Evolutionary conservation across 2,113 vertebrate genomes (phyloP), one percentile per base, ranked within the genome.

Genomic region (Zapus hudsonius): DNA sequence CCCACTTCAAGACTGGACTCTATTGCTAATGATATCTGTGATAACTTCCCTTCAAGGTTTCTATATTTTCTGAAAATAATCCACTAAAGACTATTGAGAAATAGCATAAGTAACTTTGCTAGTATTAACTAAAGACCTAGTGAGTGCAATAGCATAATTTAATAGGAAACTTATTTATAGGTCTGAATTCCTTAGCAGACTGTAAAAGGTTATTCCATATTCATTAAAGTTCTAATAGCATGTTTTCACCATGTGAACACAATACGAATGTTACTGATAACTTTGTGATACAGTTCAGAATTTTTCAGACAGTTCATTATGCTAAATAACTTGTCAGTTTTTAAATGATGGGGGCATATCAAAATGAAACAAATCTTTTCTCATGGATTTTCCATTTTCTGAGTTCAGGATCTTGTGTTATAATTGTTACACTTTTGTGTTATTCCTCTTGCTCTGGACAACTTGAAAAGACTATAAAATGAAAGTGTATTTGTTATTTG

Each of bases 391-490:
- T 31, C 52, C 31, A 38, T 82, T 36, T 90, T 92, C 57, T 82
- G 69, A 92, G 40, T 90, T 93, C 19, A 76, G 5, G 5, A 86
- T 85, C 85, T 78, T 83, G 40, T 36, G 22, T 79, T 84, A 55
- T 70, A 40, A 31, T 69, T 36, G 1, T 38, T 70, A 15, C 31
- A 70, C 27, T 59, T 80, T 86, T 38, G 70, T 85, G 19, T 80
- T 75, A 72, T 52, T 74, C 6, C 36, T 87, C 33, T 31, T 93
- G 8, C 2, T 89, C 4, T 87, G 42, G 10, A 33, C 22, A 86
- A 84, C 13, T 57, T 23, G 78, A 42, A 88, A 95, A 94, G 33
- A 42, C 31, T 85, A 72, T 79, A 86, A 94, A 81, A 93, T 88
- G 8, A 42, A 94, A 88, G 52, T 31, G 38, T 57, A 81, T 79